phyloP scores from a whole-genome alignment of 2,797 vertebrate genomes.

The Pipistrellus nathusii region DNA sequence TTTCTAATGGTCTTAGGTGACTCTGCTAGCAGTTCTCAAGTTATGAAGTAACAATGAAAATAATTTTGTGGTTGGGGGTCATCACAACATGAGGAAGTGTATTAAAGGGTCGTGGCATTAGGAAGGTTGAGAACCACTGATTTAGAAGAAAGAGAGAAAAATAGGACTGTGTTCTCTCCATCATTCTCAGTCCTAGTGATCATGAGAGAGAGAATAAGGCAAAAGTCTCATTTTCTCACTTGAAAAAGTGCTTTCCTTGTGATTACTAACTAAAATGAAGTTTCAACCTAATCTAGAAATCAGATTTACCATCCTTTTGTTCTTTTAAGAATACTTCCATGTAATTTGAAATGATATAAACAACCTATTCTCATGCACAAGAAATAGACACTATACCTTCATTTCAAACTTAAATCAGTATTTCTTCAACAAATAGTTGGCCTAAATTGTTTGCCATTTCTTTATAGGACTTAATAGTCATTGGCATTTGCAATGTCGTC shows the following conservation, averaged over 20 bases:
- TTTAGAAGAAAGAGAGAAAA: neutral
- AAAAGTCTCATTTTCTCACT: neutral
- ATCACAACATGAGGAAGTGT: too few species aligned
- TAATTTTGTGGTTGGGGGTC: too few species aligned
- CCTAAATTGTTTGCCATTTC: slow-evolving; percentile 40
- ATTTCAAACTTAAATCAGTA: neutral
- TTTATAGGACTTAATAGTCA: slow-evolving; percentile 85
- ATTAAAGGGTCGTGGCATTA: too few species aligned
- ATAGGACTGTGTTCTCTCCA: neutral
- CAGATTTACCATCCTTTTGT: neutral
- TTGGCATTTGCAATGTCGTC: slow-evolving; percentile 85
- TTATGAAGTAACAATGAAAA: too few species aligned
- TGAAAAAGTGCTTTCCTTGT: neutral
- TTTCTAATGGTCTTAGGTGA: too few species aligned
- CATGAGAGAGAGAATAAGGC: neutral
- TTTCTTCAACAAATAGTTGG: neutral
- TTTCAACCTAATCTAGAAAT: neutral
- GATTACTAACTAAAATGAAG: neutral
- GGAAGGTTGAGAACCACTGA: too few species aligned
- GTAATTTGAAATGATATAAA: neutral
- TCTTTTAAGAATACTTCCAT: neutral
- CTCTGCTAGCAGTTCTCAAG: too few species aligned
- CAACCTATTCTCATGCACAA: neutral
- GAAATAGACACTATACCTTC: neutral
- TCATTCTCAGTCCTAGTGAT: neutral